phyloP scores from a whole-genome alignment of 2,113 vertebrate species.

The Megaptera novaeangliae region DNA sequence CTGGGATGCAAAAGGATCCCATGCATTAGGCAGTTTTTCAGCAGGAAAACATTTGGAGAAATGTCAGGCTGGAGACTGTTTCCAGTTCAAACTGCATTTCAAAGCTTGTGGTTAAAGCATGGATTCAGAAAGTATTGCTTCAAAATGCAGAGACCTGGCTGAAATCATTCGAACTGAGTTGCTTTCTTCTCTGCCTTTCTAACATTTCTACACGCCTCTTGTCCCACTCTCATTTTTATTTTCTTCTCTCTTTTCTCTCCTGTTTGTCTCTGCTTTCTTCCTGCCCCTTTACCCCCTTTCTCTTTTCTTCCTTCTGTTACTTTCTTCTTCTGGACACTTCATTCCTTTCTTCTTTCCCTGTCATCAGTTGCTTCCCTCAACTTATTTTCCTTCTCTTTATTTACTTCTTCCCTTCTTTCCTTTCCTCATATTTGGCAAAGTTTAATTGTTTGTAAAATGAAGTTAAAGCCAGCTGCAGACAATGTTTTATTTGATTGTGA shows the following conservation, averaged over 20 bases:
- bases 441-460: background rate
- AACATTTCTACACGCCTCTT: background rate
- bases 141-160: background rate
- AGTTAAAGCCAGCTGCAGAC: background rate
- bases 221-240: background rate
- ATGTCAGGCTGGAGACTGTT: conserved; percentile 12
- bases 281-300: background rate
- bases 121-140: background rate
- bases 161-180: background rate
- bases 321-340: background rate
- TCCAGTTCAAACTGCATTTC: conserved; percentile 3
- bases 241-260: background rate
- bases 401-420: background rate
- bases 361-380: background rate
- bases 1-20: conserved; percentile 50
- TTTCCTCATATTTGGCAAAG: background rate
- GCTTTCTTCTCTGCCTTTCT: background rate
- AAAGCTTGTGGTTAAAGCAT: background rate
- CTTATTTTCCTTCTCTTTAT: background rate
- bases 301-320: background rate
- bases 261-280: background rate
- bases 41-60: conserved; percentile 18
- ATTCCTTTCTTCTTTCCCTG: background rate
- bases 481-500: background rate
- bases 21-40: conserved; percentile 22